Evolutionary conservation across 2,113 vertebrate species (phyloP).

Genomic region (Cervus canadensis): DNA sequence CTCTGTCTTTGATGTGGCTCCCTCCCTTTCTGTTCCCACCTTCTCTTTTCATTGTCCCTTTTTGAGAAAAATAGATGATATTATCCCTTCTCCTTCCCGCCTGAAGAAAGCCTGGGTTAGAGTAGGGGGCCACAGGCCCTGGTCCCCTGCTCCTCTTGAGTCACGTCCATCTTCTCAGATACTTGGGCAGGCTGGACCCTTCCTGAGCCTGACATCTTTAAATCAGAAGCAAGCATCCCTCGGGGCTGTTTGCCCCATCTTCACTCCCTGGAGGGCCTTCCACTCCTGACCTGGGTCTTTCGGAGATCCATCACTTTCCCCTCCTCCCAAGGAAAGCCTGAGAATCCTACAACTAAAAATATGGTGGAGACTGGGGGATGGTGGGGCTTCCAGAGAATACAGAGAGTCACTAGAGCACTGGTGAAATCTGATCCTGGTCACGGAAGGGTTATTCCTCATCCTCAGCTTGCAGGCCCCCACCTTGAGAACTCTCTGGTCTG

Average conservation of each 20-base stretch:
- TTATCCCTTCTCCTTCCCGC: background rate
- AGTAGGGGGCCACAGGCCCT: background rate
- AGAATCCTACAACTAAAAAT: slow-evolving; percentile 56
- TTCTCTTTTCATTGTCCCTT: background rate
- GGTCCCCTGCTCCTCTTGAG: background rate
- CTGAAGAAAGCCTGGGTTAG: background rate
- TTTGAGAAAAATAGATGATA: background rate
- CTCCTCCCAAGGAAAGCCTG: slow-evolving; percentile 24
- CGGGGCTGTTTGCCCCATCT: background rate
- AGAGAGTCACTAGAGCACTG: background rate
- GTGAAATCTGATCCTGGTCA: slow-evolving; percentile 61
- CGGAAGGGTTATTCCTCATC: slow-evolving; percentile 75
- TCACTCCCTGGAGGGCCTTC: background rate
- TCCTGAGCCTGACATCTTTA: background rate
- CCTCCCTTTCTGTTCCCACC: background rate
- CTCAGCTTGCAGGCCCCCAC: slow-evolving; percentile 14
- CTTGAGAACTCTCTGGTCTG: slow-evolving; percentile 38
- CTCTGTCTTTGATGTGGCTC: background rate
- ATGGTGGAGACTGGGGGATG: rapidly evolving
- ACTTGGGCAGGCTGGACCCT: background rate
- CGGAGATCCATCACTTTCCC: background rate
- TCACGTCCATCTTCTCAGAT: background rate
- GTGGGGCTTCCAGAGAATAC: background rate
- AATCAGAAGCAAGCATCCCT: background rate
- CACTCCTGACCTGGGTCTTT: background rate